Base-by-base conservation (phyloP, 2,797 vertebrate genomes). In the Onychomys torridus region DNA sequence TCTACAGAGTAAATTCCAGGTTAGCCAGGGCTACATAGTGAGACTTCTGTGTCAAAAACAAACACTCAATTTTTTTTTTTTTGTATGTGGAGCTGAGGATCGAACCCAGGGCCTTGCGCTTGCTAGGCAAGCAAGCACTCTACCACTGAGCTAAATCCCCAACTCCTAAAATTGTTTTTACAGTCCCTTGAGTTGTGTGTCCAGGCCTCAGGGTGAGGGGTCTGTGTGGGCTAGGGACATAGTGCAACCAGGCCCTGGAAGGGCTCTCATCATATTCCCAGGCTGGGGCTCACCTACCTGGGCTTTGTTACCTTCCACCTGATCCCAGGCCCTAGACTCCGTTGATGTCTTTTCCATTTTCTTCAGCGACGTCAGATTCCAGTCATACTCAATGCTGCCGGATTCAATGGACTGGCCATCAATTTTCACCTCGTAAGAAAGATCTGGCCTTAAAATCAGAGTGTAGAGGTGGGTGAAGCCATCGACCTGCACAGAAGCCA, bases 401-500 rank as follows among this genome's bases (percentile, higher is more conserved):
- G 99, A 99, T 86, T 99, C 99, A 32, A 99, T 98, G 34, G 98
- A 98, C 93, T 99, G 97, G 0, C 99, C 99, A 91, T 99, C 97
- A 12, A 99, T 98, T 98, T 98, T 99, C 86, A 99, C 99, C 96
- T 99, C 95, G 0, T 99, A 99, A 0, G 99, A 98, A 97, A 99
- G 99, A 98, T 99, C 99, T 2, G 99, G 98, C 69, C 98, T 98
- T 96, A 99, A 97, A 86, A 99, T 98, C 93, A 99, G 98, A 0
- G 99, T 99, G 97, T 99, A 99, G 69, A 99, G 97, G 93, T 99
- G 98, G 2, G 99, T 99, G 67, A 99, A 98, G 93, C 99, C 98
- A 5, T 99, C 99, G 21, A 99, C 98, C 99, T 99, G 90, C 52
- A 81, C 5, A 6, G 61, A 37, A 34, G 17, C 21, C 17, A 67